Conservation (phyloP, 2,113 vertebrate genomes). For the Porphyrio hochstetteri region DNA sequence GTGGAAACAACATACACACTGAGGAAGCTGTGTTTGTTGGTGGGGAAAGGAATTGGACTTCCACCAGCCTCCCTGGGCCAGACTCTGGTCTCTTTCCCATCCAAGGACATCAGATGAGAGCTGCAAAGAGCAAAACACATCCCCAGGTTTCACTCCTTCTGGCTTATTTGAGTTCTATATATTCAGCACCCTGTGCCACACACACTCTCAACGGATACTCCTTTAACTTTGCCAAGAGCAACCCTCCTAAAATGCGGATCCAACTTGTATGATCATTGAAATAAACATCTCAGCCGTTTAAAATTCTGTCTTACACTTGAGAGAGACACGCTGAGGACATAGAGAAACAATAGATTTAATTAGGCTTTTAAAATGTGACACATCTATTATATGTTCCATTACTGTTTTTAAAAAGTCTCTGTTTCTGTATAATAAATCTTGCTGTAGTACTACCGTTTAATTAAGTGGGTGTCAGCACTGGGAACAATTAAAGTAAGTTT, state of each 20-base stretch:
- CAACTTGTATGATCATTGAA: not conserved
- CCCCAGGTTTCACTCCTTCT: not conserved
- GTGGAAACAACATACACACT: rapidly evolving
- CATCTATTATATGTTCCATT: conserved; percentile 50
- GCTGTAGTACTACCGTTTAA: conserved; percentile 31
- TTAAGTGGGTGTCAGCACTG: conserved; percentile 56
- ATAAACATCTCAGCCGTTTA: conserved; percentile 24
- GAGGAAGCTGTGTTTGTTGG: not conserved
- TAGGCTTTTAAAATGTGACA: conserved; percentile 61
- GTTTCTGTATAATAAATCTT: conserved; percentile 50
- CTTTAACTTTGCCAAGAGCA: not conserved
- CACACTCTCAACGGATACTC: rapidly evolving
- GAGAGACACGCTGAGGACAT: conserved; percentile 35
- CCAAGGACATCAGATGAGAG: not conserved
- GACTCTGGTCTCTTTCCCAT: not conserved
- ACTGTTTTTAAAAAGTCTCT: conserved; percentile 14
- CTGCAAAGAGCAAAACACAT: not conserved
- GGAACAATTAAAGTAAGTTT: conserved; percentile 64
- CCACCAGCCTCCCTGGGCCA: not conserved
- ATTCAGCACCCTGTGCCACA: not conserved
- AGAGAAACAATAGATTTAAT: conserved; percentile 62
- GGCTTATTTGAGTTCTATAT: not conserved
- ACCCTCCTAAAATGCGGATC: not conserved
- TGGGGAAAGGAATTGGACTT: not conserved
- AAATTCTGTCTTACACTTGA: conserved; percentile 42